Conservation (phyloP, 1,140 invertebrate species). For the Papilio xuthus region DNA sequence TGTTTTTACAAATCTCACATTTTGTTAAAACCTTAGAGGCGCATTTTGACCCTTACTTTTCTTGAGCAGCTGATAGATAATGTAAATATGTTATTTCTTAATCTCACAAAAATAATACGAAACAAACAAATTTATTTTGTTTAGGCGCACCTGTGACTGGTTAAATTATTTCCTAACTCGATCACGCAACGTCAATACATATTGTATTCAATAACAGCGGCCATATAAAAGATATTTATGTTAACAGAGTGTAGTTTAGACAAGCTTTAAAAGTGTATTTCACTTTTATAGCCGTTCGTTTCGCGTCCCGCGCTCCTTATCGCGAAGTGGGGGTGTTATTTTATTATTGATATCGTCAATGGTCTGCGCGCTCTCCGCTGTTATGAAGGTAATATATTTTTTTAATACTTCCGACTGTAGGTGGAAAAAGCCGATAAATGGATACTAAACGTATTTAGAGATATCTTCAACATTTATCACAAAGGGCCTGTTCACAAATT, state of each 20-base stretch:
- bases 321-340: slow-evolving; percentile 41
- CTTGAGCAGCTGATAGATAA: neutral
- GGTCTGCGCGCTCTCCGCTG: slow-evolving; percentile 23
- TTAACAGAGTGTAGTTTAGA: slow-evolving; percentile 41
- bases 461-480: slow-evolving; percentile 36
- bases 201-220: slow-evolving; percentile 42
- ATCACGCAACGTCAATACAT: slow-evolving; percentile 39
- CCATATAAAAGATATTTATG: slow-evolving; percentile 43
- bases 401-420: slow-evolving; percentile 36
- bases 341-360: slow-evolving; percentile 44
- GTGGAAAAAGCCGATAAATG: slow-evolving; percentile 29
- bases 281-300: slow-evolving; percentile 40
- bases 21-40: neutral
- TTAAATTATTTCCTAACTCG: slow-evolving; percentile 10
- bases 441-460: slow-evolving; percentile 31
- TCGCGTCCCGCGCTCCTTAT: slow-evolving; percentile 42
- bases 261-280: slow-evolving; percentile 43
- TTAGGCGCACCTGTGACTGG: neutral
- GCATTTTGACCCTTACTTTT: neutral
- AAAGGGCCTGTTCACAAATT: slow-evolving; percentile 34
- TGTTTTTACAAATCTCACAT: neutral
- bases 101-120: neutral
- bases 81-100: neutral
- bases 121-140: neutral
- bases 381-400: slow-evolving; percentile 34